Base-by-base conservation (phyloP, 1,140 invertebrate species). In the Aphidius gifuensis region DNA sequence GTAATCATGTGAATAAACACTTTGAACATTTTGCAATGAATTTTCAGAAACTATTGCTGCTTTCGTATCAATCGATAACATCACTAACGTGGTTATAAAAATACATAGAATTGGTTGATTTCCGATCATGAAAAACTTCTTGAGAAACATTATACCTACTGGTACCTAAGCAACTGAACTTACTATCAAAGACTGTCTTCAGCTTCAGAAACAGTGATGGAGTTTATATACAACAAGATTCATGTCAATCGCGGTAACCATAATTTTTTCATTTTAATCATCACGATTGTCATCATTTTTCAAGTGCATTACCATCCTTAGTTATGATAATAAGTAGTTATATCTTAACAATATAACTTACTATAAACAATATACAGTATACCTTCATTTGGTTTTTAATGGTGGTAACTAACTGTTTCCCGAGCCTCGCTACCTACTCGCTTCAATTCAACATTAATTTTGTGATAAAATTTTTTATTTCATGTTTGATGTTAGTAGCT, bases 271-370 rank as follows among this genome's bases (percentile, higher is more conserved):
- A 59, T 65, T 58, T 58, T 61, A 45, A 64, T 62, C 54, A 64
- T 81, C 78, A 80, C 79, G 78, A 80, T 74, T 77, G 68, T 60
- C 66, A 79, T 80, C 75, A 75, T 62, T 66, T 60, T 58, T 38
- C 45, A 55, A 43, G 11, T 61, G n/a, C 49, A 66, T 64, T 60
- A 56, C 60, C 64, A 62, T 55, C 61, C 48, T 53, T 64, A 62
- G 57, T 42, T 57, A 48, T 42, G 59, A 56, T 55, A 55, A 55
- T 55, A n/a, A 55, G 43, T 43, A 40, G 53, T 55, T 55, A 55
- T 42, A 11, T 32, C 23, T 32, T 32, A 32, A 32, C 23, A 32
- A 32, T 32, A 32, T 32, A 32, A 3, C 23, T 32, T 32, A 32
- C 4, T 32, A 32, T 32, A 32, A 32, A 32, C 23, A 32, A 32